Evolutionary conservation across 2,797 vertebrate genomes (phyloP), one percentile per base, ranked within the genome.

Genomic region (Acipenser ruthenus): DNA sequence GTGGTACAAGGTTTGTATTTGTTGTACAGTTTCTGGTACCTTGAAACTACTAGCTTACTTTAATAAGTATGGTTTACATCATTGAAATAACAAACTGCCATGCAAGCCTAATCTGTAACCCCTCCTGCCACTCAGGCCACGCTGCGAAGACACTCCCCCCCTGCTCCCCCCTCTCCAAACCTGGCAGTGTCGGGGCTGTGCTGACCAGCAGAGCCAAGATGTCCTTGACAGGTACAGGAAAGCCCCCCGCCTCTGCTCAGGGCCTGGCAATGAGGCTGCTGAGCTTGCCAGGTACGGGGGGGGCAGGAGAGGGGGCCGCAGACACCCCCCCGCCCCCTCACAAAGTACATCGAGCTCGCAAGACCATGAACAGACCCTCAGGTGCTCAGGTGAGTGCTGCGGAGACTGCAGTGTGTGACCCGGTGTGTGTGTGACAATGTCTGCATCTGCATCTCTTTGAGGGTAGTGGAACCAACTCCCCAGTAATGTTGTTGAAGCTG

Each of bases 291-390:
- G 23, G 23, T 37, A 37, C 23, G 2, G 23, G 1, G 23, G 23
- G 23, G 23, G 23, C 23, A 37, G 23, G 23, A 37, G 23, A 37
- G 23, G 23, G 23, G 23, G 23, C 23, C 23, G 23, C 80, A 2
- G 65, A 74, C 55, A 75, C 78, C 4, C 78, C 78, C 0, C 81
- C 87, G 13, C 83, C 86, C 52, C 82, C 84, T 10, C 81, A 84
- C 65, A 95, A 95, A 77, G 84, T 96, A 69, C 94, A 96, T 73
- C 79, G 94, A 4, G 94, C 94, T 1, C 86, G 94, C 37, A 96
- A 96, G 79, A 95, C 94, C 70, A 95, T 96, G 91, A 91, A 91
- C 72, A 89, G 92, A 69, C 90, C 92, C 2, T 80, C 84, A 12
- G 75, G 74, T 1, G 86, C 82, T n/a, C 92, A 93, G 91, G 91